Conservation (phyloP, 1,140 invertebrate species). For the Arion vulgaris region DNA sequence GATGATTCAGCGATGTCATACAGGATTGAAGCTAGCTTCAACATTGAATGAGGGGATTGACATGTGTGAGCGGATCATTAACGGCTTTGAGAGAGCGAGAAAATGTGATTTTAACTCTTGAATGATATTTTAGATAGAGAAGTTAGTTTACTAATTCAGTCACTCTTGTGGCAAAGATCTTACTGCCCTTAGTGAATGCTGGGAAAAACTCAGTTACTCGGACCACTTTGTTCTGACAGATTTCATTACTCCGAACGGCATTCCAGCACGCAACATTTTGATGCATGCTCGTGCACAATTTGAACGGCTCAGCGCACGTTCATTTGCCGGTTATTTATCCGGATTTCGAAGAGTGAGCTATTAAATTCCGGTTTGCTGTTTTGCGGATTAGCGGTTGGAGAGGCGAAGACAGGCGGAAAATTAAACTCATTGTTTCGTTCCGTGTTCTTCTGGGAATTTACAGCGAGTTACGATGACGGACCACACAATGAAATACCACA, state of each 20-base stretch:
- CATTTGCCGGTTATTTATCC: slow-evolving; percentile 8
- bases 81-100: too few species aligned
- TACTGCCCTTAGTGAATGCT: too few species aligned
- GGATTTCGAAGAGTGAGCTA: neutral
- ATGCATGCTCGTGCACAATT: neutral
- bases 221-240: neutral
- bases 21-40: too few species aligned
- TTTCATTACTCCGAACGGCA: neutral
- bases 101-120: too few species aligned
- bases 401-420: slow-evolving; percentile 15
- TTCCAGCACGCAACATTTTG: neutral
- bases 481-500: neutral
- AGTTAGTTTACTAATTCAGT: too few species aligned
- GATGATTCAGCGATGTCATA: too few species aligned
- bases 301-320: slow-evolving; percentile 3
- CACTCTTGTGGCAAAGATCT: too few species aligned
- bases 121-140: too few species aligned
- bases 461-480: neutral
- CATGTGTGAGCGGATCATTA: too few species aligned
- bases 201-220: neutral
- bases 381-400: slow-evolving; percentile 11
- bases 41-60: too few species aligned
- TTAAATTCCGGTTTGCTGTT: slow-evolving; percentile 17
- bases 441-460: neutral
- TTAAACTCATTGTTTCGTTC: slow-evolving; percentile 6